Conservation (phyloP, 2,113 vertebrate genomes). For the Spea multiplicata region DNA sequence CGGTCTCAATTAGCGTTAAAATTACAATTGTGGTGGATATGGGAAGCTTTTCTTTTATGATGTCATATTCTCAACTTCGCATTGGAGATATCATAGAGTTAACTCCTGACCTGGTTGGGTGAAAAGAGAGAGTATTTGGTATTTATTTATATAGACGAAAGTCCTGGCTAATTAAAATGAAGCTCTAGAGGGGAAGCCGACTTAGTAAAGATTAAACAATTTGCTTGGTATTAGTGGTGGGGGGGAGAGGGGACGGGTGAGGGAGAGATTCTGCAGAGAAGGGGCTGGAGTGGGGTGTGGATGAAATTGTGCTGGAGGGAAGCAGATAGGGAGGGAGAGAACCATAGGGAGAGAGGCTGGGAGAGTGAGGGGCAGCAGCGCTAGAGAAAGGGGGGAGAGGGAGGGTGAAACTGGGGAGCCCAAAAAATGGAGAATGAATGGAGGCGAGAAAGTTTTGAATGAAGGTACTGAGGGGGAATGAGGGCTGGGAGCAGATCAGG, state of each 20-base stretch:
- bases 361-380: conserved; percentile 60
- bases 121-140: too few species aligned
- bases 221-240: background rate
- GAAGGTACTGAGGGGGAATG: background rate
- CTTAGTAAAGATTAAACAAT: background rate
- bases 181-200: too few species aligned
- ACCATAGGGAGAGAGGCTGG: conserved; percentile 52
- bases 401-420: background rate
- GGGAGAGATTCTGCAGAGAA: background rate
- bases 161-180: too few species aligned
- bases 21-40: too few species aligned
- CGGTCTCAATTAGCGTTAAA: too few species aligned
- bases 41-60: too few species aligned
- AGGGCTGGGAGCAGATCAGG: background rate
- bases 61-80: too few species aligned
- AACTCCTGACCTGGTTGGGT: too few species aligned
- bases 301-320: conserved; percentile 25
- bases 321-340: background rate
- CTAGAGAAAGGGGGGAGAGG: conserved; percentile 51
- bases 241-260: conserved; percentile 5
- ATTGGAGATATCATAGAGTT: too few species aligned
- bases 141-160: too few species aligned
- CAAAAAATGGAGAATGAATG: background rate
- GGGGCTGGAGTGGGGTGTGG: background rate
- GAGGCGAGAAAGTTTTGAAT: background rate